A percentile compares a stretch with the other conserved stretches of the same genome.
These are phyloP conservation scores for Rhodeus uyekii DNA, from an alignment of 2,797 vertebrate species.

Conservation along the genomic window DNA sequence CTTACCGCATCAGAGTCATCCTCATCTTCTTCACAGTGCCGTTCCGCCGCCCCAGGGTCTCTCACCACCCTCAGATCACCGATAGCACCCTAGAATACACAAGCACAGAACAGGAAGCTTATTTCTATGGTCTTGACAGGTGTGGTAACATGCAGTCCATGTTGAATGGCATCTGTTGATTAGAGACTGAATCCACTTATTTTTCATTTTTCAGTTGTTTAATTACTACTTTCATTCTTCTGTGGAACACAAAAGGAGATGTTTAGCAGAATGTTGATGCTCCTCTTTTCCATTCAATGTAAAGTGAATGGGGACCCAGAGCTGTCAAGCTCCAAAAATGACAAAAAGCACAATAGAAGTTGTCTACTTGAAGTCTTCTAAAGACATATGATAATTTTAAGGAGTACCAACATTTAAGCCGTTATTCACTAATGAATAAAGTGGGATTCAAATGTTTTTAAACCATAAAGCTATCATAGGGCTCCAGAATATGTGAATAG, in stretches of 20 bases:
- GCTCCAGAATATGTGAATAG: not conserved
- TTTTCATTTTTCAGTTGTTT: not conserved
- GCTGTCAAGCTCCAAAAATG: not conserved
- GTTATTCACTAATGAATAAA: not conserved
- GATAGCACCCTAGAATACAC: conserved; percentile 82
- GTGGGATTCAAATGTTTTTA: no score
- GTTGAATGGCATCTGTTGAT: not conserved
- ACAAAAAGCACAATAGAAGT: not conserved
- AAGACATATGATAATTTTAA: not conserved
- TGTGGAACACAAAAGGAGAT: not conserved
- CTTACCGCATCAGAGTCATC: conserved; percentile 88
- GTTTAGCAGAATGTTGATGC: not conserved
- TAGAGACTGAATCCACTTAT: not conserved
- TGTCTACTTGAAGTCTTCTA: not conserved
- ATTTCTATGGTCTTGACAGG: not conserved
- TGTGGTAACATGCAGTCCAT: conserved; percentile 10
- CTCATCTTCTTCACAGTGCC: conserved; percentile 89
- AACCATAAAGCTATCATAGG: not conserved
- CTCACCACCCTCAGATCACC: conserved; percentile 83
- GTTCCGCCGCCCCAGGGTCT: conserved; percentile 81
- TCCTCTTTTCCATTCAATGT: not conserved
- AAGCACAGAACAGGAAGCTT: not conserved
- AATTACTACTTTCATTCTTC: not conserved
- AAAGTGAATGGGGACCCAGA: not conserved
- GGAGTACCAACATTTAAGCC: not conserved